A percentile compares a stretch with the other conserved stretches of the same genome.
Evolutionary conservation across 92 coral and sea anemone genomes (phyloP).

Genomic region (Bergia sp.): DNA sequence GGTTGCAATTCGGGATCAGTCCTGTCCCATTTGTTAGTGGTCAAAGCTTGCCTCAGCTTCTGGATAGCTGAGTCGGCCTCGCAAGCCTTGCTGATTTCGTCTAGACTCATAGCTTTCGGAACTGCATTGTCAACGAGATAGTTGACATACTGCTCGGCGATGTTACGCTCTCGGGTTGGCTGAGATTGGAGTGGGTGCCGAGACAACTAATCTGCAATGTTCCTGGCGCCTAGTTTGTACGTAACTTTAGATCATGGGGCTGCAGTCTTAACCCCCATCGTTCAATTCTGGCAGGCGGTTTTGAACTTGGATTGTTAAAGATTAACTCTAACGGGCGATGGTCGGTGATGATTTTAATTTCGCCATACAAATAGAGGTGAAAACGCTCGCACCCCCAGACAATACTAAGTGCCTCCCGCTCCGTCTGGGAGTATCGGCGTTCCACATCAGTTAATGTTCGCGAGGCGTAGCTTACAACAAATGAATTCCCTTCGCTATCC

Average conservation of each 20-base stretch:
- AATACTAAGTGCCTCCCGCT: constrained; percentile 53
- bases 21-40: constrained; percentile 4
- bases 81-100: constrained; percentile 48
- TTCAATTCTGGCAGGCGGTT: constrained; percentile 11
- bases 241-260: background rate
- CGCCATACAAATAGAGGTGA: constrained; percentile 45
- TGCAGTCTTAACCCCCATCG: constrained; percentile 26
- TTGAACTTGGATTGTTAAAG: constrained; percentile 23
- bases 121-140: constrained; percentile 43
- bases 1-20: constrained; percentile 16
- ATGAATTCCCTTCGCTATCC: constrained; percentile 36
- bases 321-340: constrained; percentile 21
- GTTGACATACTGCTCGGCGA: constrained; percentile 48
- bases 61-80: constrained; percentile 14
- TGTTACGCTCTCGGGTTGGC: constrained; percentile 32
- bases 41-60: background rate
- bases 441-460: constrained; percentile 52
- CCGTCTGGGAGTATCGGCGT: constrained; percentile 56
- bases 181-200: constrained; percentile 36
- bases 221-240: background rate
- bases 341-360: constrained; percentile 41
- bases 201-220: constrained; percentile 47
- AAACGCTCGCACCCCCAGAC: constrained; percentile 51
- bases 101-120: constrained; percentile 51
- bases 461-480: constrained; percentile 50